Base-by-base conservation (phyloP, 2,113 vertebrate genomes). In the Circaetus gallicus region DNA sequence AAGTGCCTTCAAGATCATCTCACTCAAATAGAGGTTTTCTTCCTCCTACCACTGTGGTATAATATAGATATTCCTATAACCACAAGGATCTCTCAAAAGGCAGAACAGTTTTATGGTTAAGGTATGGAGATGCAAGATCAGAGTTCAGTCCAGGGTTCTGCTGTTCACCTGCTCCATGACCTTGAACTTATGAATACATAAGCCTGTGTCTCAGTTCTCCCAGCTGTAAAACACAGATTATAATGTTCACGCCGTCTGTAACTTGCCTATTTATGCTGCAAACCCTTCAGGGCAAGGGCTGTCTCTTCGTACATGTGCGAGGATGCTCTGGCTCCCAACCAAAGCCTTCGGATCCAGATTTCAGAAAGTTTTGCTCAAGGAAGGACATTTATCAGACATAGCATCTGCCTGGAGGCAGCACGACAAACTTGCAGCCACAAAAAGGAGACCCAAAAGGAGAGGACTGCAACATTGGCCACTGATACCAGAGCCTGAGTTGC, bases 311-410 rank as follows among this genome's bases (percentile, higher is more conserved):
- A 55, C 38, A 38, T 40, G 55, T 14, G 52, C 12, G 31, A 86
- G 31, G 38, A 90, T 6, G 15, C 29, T 63, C 53, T 80, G 76
- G 58, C 50, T 90, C 71, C 69, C 83, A 89, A 70, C 8, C 55
- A 77, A 66, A 58, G n/a, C 38, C 58, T 92, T 66, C 16, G 7
- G 47, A 86, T 67, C 12, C 50, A 80, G 20, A 61, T 78, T 83
- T 58, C 45, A 74, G 17, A 43, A 80, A 81, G 76, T 89, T 94
- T 53, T 92, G 49, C 62, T 74, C 22, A 45, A 56, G 72, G 18
- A 83, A 92, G 38, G 55, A 58, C 59, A 38, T 70, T 91, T 56
- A 73, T 29, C 82, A 92, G 82, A 86, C 52, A 81, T 17, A 71
- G 67, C 50, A 89, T 55, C 63, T 86, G 32, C 42, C 83, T 62